Conservation (phyloP, 2,113 vertebrate species). For the Limnothrissa miodon region DNA sequence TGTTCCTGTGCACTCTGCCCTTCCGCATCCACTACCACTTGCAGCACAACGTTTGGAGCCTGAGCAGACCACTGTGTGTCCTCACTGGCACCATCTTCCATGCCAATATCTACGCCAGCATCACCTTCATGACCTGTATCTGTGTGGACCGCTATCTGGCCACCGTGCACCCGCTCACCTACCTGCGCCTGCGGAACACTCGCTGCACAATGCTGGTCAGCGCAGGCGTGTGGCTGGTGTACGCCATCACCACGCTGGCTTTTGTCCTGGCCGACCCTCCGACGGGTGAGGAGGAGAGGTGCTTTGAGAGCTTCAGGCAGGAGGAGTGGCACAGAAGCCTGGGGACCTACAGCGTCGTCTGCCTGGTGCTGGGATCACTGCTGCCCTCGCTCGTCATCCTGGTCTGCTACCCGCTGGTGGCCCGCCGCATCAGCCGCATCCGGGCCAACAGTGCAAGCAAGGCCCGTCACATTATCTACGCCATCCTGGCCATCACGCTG, state of each 20-base stretch:
- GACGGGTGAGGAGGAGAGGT: constrained; percentile 40
- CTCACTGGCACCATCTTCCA: constrained; percentile 67
- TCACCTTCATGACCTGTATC: constrained; percentile 77
- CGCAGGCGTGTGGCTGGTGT: constrained; percentile 58
- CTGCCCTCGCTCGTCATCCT: constrained; percentile 68
- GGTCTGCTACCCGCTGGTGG: constrained; percentile 71
- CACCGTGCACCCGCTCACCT: constrained; percentile 70
- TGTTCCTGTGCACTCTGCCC: constrained; percentile 73
- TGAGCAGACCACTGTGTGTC: constrained; percentile 66
- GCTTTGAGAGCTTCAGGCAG: constrained; percentile 73
- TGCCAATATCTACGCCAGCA: constrained; percentile 76
- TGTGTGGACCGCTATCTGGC: constrained; percentile 77
- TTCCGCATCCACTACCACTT: constrained; percentile 80
- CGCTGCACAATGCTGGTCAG: constrained; percentile 31
- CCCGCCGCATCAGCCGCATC: constrained; percentile 55
- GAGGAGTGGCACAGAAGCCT: constrained; percentile 58
- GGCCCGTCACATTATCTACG: constrained; percentile 70
- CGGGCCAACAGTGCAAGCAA: constrained; percentile 53
- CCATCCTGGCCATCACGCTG: constrained; percentile 73
- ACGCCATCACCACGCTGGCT: background rate
- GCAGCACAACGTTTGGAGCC: constrained; percentile 71
- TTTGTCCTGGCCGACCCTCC: constrained; percentile 63
- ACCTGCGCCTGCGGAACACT: constrained; percentile 56
- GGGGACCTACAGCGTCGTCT: constrained; percentile 52
- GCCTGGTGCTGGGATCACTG: constrained; percentile 67